These are phyloP conservation scores for cattle (Bos taurus) DNA, from an alignment of 2,113 vertebrate genomes.

Conservation along the genomic window DNA sequence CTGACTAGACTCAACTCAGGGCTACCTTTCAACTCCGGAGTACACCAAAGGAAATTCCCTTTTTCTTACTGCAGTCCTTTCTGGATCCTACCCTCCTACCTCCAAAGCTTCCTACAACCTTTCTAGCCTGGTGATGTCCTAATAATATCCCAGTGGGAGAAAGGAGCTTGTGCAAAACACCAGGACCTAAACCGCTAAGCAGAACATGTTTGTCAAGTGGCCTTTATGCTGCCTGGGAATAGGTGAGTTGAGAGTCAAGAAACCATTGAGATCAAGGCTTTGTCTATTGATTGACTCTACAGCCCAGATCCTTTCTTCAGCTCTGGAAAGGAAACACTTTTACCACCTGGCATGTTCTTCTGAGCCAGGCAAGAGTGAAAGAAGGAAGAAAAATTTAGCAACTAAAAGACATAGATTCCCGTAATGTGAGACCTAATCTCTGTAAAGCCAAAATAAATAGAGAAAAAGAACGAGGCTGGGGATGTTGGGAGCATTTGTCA, in stretches of 20 bases:
- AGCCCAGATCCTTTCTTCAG: background rate
- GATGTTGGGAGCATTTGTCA: background rate
- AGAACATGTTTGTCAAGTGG: background rate
- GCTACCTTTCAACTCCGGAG: background rate
- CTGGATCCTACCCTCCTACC: constrained; percentile 26
- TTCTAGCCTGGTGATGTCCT: background rate
- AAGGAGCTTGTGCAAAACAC: background rate
- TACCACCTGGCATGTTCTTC: background rate
- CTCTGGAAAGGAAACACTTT: constrained; percentile 16
- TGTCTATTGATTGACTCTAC: background rate
- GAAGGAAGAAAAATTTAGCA: background rate
- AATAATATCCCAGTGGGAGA: background rate
- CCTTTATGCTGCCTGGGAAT: background rate
- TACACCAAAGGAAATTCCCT: background rate
- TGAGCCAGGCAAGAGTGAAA: constrained; percentile 5
- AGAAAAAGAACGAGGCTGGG: background rate
- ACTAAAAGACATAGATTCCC: background rate
- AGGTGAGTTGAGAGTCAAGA: background rate
- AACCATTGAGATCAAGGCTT: background rate
- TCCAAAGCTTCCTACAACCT: constrained; percentile 9
- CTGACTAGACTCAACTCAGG: background rate
- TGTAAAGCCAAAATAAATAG: constrained; percentile 36
- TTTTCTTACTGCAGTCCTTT: background rate
- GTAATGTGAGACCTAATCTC: constrained; percentile 34
- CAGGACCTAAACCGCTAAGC: background rate